Base-by-base conservation (phyloP, 1,140 invertebrate genomes). In the Trichonephila clavata region DNA sequence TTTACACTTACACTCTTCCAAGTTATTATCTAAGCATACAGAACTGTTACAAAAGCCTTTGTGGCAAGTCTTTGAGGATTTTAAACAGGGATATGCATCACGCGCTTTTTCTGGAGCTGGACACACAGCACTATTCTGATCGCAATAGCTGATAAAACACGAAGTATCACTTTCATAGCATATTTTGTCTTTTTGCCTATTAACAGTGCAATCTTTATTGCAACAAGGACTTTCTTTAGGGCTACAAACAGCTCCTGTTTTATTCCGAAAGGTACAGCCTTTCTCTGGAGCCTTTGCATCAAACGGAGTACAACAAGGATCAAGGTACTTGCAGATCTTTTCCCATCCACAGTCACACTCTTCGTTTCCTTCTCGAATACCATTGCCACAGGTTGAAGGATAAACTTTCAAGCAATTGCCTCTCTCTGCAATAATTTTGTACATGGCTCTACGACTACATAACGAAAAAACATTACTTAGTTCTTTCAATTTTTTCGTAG, bases 201-300 rank as follows among this genome's bases (percentile, higher is more conserved):
- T 32, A 10, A 50, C 2, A 6, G 57, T 59, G 27, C 93, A 94
- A 0, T 90, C 59, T 2, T 39, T 32, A 5, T 50, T 80, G 20
- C 93, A 94, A 39, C 93, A 94, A 1, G 2, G 65, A 59, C 90
- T 90, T n/a, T 90, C 89, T 57, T 68, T 81, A 16, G 93, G 81
- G 39, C 93, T 94, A 87, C 93, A 94, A 5, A 6, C 2, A 14
- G 27, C 27, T 20, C 80, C 90, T 24, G n/a, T 27, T 20, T n/a
- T 21, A 0, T 63, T 61, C 18, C 80, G 27, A 13, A 89, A 71
- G 0, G 86, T 90, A 32, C 93, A 94, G 0, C 65, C 68, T 8
- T 90, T 63, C n/a, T 93, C 86, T n/a, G 93, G 61, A 14, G 60
- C 7, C 3, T 63, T 57, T 7, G 87, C 80, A 24, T 80, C 93